These are phyloP conservation scores for Pseudopipra pipra DNA, from an alignment of 2,113 vertebrate genomes.

Conservation along the genomic window DNA sequence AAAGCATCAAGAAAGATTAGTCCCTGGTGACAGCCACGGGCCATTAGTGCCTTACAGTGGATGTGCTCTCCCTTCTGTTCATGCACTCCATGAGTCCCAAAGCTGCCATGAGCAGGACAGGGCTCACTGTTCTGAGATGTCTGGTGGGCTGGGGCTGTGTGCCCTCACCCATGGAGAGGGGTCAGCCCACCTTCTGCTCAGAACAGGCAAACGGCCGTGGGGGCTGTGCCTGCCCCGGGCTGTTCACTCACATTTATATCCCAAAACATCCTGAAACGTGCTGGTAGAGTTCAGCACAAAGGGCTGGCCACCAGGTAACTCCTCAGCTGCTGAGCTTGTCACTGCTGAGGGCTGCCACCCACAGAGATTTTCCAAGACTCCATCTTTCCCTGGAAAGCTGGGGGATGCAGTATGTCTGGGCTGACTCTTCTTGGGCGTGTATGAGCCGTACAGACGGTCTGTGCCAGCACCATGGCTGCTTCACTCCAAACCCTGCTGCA, in stretches of 20 bases:
- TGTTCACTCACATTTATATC: rapidly evolving
- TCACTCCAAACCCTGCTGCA: not conserved
- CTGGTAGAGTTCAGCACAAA: not conserved
- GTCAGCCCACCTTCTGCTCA: not conserved
- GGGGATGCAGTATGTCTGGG: not conserved
- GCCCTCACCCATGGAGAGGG: not conserved
- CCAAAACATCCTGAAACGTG: not conserved
- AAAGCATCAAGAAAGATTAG: not conserved
- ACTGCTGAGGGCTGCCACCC: not conserved
- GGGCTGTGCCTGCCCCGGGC: not conserved
- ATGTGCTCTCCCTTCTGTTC: not conserved
- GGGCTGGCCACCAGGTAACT: not conserved
- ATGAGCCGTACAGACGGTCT: rapidly evolving
- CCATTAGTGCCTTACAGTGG: not conserved
- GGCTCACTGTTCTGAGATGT: not conserved
- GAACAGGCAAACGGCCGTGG: not conserved
- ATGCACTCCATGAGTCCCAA: rapidly evolving
- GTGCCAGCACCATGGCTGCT: not conserved
- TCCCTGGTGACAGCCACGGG: not conserved
- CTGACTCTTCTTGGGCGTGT: not conserved
- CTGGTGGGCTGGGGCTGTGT: rapidly evolving
- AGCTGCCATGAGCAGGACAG: not conserved
- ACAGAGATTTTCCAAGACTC: not conserved
- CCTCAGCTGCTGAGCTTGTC: not conserved
- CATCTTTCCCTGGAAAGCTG: not conserved